Evolutionary conservation across 2,113 vertebrate genomes (phyloP), one percentile per base, ranked within the genome.

Genomic region (Rana temporaria): DNA sequence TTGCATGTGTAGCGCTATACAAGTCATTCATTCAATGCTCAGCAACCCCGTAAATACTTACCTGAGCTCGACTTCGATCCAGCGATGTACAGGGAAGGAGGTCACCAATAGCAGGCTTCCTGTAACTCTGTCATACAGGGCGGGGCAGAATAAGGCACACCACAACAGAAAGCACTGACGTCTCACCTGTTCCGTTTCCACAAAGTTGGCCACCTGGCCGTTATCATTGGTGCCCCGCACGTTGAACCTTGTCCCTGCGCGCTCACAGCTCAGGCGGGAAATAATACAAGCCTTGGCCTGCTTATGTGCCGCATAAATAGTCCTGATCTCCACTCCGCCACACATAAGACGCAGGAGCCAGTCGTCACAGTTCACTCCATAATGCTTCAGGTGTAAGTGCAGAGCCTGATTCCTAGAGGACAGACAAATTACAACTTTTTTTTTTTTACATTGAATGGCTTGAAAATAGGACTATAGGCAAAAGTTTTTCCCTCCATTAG

Each of bases 281-380:
- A 99, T 97, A 76, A 98, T 95, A 79, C 98, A 99, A 75, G 97
- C 98, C 86, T 99, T 99, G 38, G 97, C 98, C 88, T 99, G 98
- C 87, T 97, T 98, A 88, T 99, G 98, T 15, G 97, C 98, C 0
- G 98, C 97, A 82, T 99, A 99, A 89, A 99, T 98, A 2, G 98
- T 99, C 82, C 98, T 92, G 87, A 99, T 93, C 90, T 99, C 98
- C 65, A 99, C 98, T 26, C 98, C 98, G 0, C 98, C 98, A 69
- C 98, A 99, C 98, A 99, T 98, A 84, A 99, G 94, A 15, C 97
- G 95, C 74, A 99, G 85, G 69, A 99, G 84, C 98, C 98, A 99
- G 86, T 98, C 97, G 0, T 97, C 97, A 71, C 98, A 99, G 86
- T 96, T 97, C 79, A 99, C 97, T 1, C 97, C 98, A 0, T 98